phyloP scores from a whole-genome alignment of 2,113 vertebrate genomes.

The Terrapene triunguis region DNA sequence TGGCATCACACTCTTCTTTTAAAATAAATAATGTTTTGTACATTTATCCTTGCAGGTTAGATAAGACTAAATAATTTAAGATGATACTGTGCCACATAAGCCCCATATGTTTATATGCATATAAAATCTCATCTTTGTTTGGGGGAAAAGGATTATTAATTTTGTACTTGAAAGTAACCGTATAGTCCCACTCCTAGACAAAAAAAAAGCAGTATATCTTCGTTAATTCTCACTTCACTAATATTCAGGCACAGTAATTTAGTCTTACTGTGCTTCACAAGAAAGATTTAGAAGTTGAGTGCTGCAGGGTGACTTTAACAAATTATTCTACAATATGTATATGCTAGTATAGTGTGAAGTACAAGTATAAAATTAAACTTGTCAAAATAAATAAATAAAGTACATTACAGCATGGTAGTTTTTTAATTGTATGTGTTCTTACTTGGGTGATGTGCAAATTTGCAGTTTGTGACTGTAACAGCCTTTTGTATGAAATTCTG shows the following conservation, averaged over 20 bases:
- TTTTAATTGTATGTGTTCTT: background rate
- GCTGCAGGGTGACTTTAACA: background rate
- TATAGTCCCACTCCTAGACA: background rate
- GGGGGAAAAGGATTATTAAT: background rate
- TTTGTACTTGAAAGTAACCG: conserved; percentile 19
- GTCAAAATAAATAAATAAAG: background rate
- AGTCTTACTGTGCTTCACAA: conserved; percentile 12
- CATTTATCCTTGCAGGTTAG: background rate
- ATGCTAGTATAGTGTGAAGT: background rate
- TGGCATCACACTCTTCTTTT: background rate
- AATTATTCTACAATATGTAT: background rate
- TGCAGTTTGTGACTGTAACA: background rate
- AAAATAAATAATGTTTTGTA: background rate
- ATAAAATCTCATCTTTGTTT: conserved; percentile 36
- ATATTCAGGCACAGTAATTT: conserved; percentile 30
- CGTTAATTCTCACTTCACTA: conserved; percentile 33
- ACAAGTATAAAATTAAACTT: background rate
- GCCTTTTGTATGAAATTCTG: background rate
- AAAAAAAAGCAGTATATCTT: background rate
- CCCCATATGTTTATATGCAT: background rate
- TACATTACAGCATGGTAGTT: background rate
- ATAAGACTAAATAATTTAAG: background rate
- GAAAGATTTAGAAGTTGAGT: background rate
- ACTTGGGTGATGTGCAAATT: background rate
- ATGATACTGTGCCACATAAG: background rate